Conservation (phyloP, 35 echinoderm and acorn worm species). For the Lytechinus variegatus region DNA sequence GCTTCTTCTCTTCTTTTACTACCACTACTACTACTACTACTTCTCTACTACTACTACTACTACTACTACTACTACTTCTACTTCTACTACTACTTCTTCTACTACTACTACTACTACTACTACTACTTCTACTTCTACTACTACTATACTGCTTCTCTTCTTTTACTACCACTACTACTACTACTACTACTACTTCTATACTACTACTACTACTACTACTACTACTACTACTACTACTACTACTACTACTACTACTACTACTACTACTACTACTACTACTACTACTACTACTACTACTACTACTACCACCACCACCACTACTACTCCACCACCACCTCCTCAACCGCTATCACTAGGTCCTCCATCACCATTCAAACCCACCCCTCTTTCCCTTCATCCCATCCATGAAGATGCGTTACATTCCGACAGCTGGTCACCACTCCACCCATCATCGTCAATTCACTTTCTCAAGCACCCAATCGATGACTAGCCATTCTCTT, state of each 20-base stretch:
- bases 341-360: too few species aligned
- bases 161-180: background rate
- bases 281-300: too few species aligned
- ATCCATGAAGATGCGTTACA: background rate
- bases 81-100: background rate
- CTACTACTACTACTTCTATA: slow-evolving; percentile 15
- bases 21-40: slow-evolving; percentile 54
- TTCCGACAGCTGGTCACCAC: background rate
- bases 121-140: slow-evolving; percentile 27
- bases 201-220: background rate
- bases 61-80: background rate
- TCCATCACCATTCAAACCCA: background rate
- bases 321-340: background rate
- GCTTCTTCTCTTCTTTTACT: background rate
- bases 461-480: slow-evolving; percentile 9
- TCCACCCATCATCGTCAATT: background rate
- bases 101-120: slow-evolving; percentile 38
- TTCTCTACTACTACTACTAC: slow-evolving; percentile 45
- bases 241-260: too few species aligned
- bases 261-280: too few species aligned
- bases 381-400: background rate
- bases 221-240: background rate
- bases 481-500: background rate
- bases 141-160: slow-evolving; percentile 32
- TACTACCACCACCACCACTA: too few species aligned